Evolutionary conservation across 2,888 invertebrate species (phyloP), one percentile per base, ranked within the genome.

Genomic region (Macrophya annulata): DNA sequence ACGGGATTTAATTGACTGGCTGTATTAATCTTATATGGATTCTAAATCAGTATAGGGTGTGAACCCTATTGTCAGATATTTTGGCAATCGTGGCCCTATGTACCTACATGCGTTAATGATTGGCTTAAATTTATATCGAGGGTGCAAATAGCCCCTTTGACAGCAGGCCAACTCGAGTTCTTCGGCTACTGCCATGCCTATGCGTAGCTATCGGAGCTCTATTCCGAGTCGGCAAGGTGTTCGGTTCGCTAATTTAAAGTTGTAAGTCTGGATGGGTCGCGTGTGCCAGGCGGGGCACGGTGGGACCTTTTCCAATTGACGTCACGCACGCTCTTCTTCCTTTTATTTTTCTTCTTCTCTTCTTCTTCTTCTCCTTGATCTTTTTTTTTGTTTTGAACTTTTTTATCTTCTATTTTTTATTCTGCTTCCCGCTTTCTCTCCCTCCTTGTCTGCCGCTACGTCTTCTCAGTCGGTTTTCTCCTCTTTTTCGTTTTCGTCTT

Each of bases 231-330:
- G 65, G 83, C 83, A 83, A 83, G 83, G 83, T 83, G 83, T 83
- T 83, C 83, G 71, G 65, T 83, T 83, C 83, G 83, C 83, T 83
- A 83, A 83, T 83, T 83, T 83, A 83, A 71, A 83, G 83, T 83
- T 83, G 68, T 83, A 71, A 71, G 83, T 83, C 68, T 83, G 83
- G 83, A 68, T 43, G 68, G 83, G 31, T 71, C 83, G 83, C 83
- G 83, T 83, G 81, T 81, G 81, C 81, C 81, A 81, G 81, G 81
- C 81, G 85, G 85, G 79, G 85, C 88, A 88, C 89, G 88, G 88
- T 86, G 87, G 88, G 91, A 91, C 92, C 92, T 93, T 93, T 93
- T 93, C 92, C 93, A 90, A 93, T 93, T 93, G 93, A 93, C 93
- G 93, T 93, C 93, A 93, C 91, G 89, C 90, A 88, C 89, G 89